Conservation (phyloP, 23 tunicate species). For the Ascidia mentula region DNA sequence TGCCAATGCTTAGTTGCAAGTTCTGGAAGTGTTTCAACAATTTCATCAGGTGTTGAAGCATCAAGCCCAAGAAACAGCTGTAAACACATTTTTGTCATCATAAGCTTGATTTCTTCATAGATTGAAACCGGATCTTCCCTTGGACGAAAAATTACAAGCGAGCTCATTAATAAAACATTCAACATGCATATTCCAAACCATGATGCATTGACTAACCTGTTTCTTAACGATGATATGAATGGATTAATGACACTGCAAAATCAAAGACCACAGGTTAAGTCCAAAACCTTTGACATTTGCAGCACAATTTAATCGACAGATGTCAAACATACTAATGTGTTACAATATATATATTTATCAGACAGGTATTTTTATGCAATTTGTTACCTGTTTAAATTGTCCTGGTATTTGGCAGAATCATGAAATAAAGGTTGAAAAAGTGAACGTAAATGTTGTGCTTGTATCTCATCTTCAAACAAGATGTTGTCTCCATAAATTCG, state of each 20-base stretch:
- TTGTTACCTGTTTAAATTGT: slow-evolving; percentile 1
- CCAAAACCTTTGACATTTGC: too few species aligned
- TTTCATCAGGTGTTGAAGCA: slow-evolving; percentile 6
- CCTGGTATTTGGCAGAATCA: slow-evolving; percentile 16
- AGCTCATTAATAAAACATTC: too few species aligned
- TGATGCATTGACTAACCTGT: neutral
- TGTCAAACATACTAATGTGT: too few species aligned
- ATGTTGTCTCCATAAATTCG: slow-evolving; percentile 64
- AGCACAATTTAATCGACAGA: too few species aligned
- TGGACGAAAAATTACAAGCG: too few species aligned
- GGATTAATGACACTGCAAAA: slow-evolving; percentile 7
- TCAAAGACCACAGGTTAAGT: neutral
- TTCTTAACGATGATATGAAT: slow-evolving; percentile 5
- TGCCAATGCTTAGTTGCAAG: slow-evolving; percentile 92
- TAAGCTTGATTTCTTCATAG: slow-evolving; percentile 52
- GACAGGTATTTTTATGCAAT: too few species aligned
- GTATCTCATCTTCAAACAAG: slow-evolving; percentile 53
- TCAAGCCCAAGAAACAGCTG: slow-evolving; percentile 57
- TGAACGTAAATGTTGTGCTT: slow-evolving; percentile 28
- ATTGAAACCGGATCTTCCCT: slow-evolving; percentile 16
- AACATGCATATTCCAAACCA: neutral
- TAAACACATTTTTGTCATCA: slow-evolving; percentile 74
- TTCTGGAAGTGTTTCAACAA: slow-evolving; percentile 26
- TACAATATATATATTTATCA: too few species aligned
- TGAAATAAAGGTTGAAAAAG: slow-evolving; percentile 45